Evolutionary conservation across 2,888 invertebrate genomes (phyloP).

Genomic region (Lomographa bimaculata): DNA sequence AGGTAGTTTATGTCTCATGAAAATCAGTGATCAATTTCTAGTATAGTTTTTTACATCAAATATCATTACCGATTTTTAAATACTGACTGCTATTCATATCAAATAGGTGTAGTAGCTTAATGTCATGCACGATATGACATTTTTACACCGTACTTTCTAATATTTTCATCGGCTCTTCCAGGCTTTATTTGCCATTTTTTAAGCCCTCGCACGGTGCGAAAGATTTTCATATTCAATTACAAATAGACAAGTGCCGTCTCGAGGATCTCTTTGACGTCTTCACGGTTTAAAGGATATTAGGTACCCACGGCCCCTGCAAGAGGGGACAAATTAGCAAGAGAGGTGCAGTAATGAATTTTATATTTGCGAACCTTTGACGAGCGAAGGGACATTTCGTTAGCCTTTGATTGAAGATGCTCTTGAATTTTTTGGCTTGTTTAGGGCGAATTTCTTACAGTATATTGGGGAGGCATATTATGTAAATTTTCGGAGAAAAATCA

Average conservation of each 20-base stretch:
- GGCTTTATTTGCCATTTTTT: slow-evolving; percentile 36
- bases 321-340: slow-evolving; percentile 58
- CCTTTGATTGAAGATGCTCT: slow-evolving; percentile 41
- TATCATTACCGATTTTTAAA: no score
- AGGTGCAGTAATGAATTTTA: slow-evolving; percentile 62
- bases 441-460: slow-evolving; percentile 18
- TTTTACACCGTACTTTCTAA: no score
- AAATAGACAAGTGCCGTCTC: slow-evolving; percentile 80
- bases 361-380: slow-evolving; percentile 51
- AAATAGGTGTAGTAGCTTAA: no score
- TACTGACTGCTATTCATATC: no score
- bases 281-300: slow-evolving; percentile 72
- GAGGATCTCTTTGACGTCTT: slow-evolving; percentile 74
- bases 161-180: slow-evolving; percentile 28
- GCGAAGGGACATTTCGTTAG: slow-evolving; percentile 37
- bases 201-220: slow-evolving; percentile 57
- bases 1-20: no score
- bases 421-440: slow-evolving; percentile 31
- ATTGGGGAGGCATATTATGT: slow-evolving; percentile 8
- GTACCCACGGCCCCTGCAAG: slow-evolving; percentile 48
- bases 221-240: slow-evolving; percentile 83
- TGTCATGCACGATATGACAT: no score
- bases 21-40: no score
- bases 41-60: no score
- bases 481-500: slow-evolving; percentile 8